These are phyloP conservation scores for Ennomos quercinarius DNA, from an alignment of 2,888 invertebrate species.

Conservation along the genomic window DNA sequence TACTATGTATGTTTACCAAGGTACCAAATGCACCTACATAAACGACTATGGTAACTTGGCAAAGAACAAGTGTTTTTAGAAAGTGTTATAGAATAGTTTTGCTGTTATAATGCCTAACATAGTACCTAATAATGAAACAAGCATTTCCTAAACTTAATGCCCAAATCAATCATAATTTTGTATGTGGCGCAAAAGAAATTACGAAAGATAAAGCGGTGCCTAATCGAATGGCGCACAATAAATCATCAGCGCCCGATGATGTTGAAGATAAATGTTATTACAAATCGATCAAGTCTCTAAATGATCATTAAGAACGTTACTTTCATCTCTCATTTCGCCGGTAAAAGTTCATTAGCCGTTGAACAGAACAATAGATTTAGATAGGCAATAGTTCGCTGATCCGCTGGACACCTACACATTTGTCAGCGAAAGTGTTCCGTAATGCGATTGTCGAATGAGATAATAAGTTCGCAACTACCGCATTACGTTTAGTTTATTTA, in stretches of 20 bases:
- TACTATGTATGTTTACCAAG: neutral
- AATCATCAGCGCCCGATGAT: constrained; percentile 45
- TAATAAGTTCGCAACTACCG: constrained; percentile 60
- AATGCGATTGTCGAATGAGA: constrained; percentile 50
- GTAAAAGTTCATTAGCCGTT: constrained; percentile 73
- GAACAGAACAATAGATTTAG: constrained; percentile 66
- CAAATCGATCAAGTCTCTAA: constrained; percentile 59
- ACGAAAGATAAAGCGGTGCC: constrained; percentile 30
- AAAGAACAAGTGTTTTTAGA: neutral
- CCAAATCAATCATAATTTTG: too few species aligned
- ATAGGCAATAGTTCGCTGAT: constrained; percentile 52
- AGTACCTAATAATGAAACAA: too few species aligned
- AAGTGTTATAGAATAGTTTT: too few species aligned
- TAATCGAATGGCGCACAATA: constrained; percentile 39
- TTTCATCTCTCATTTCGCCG: constrained; percentile 63
- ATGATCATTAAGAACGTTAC: constrained; percentile 61
- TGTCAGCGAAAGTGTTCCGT: constrained; percentile 69
- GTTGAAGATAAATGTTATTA: constrained; percentile 59
- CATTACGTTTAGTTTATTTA: constrained; percentile 52
- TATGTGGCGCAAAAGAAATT: constrained; percentile 18
- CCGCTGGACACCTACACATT: constrained; percentile 61
- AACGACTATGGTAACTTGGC: neutral
- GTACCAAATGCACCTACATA: too few species aligned
- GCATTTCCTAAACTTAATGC: too few species aligned
- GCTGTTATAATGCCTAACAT: too few species aligned